These are phyloP conservation scores for Adelognathus sp. DNA, from an alignment of 2,888 invertebrate species.

Conservation along the genomic window DNA sequence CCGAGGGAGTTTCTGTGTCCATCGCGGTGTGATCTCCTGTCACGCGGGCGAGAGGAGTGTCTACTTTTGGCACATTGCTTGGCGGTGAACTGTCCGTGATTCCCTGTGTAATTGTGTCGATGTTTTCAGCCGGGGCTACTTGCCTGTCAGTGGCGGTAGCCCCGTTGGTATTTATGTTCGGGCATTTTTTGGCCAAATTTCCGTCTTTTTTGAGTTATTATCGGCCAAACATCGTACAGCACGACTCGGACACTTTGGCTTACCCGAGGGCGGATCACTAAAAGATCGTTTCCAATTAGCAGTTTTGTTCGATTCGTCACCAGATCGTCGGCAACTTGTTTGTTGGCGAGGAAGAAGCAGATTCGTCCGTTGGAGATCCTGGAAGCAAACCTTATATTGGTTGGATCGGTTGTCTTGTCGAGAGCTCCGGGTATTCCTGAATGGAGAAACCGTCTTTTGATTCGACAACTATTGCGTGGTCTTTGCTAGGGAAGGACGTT, in stretches of 20 bases:
- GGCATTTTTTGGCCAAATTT: not conserved
- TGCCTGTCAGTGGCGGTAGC: too few species aligned
- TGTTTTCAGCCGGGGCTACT: too few species aligned
- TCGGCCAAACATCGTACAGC: not conserved
- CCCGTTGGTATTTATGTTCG: too few species aligned
- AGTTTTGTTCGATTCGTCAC: not conserved
- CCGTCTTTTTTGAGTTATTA: not conserved
- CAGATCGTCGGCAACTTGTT: not conserved
- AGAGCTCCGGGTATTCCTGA: not conserved
- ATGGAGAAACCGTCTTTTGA: not conserved
- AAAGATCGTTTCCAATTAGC: not conserved
- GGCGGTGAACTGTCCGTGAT: too few species aligned
- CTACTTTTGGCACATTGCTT: too few species aligned
- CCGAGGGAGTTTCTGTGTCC: not conserved
- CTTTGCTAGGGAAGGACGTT: slow-evolving; percentile 11
- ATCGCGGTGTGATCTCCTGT: too few species aligned
- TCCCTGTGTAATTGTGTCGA: too few species aligned
- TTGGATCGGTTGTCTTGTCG: not conserved
- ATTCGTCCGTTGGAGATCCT: not conserved
- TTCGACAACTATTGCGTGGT: not conserved
- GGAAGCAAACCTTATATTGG: not conserved
- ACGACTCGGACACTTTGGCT: not conserved
- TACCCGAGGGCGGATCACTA: not conserved
- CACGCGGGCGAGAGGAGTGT: too few species aligned
- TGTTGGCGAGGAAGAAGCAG: not conserved